Base-by-base conservation (phyloP, 2,113 vertebrate genomes). In the rabbit (Oryctolagus cuniculus) region DNA sequence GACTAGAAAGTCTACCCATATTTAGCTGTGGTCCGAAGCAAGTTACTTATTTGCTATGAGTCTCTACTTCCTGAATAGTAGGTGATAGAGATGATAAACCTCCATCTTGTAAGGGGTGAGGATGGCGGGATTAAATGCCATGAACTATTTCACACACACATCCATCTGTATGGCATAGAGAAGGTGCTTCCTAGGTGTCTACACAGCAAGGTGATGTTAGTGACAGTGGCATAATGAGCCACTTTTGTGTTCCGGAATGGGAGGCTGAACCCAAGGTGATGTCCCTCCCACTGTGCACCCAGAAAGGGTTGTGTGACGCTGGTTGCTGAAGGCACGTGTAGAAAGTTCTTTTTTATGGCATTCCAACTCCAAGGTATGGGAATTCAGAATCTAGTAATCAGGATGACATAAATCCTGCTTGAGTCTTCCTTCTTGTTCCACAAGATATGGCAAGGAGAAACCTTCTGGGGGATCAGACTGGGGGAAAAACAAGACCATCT, bases 341-440 rank as follows among this genome's bases (percentile, higher is more conserved):
- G 9, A 53, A 72, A 88, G 9, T 53, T 29, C 19, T 93, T 72
- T 77, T 15, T 11, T 16, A 4, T 73, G 58, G 27, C 25, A 38
- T 69, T 67, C 25, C n/a, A 74, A 53, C 3, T n/a, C 75, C 58
- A n/a, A 79, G 11, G 19, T 21, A 36, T 36, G 21, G 66, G 22
- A 55, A 92, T 58, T 69, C 12, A 34, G 53, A 83, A 58, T 53
- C 29, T 63, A 74, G 24, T 82, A 11, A 66, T 64, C 3, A 86
- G 53, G 31, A 55, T 82, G n/a, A 90, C 34, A 31, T 34, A 66
- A 15, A 79, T 63, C 51, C 17, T 31, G 87, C 55, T 19, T 58
- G 49, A 95, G 67, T 77, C 72, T 82, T 89, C 6, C 25, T 85
- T 94, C 78, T 89, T 61, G 36, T 81, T 73, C 69, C 6, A 49